A percentile compares a stretch with the other conserved stretches of the same genome.
Evolutionary conservation across 2,888 invertebrate genomes (phyloP).

Genomic region (Eurytoma californica): DNA sequence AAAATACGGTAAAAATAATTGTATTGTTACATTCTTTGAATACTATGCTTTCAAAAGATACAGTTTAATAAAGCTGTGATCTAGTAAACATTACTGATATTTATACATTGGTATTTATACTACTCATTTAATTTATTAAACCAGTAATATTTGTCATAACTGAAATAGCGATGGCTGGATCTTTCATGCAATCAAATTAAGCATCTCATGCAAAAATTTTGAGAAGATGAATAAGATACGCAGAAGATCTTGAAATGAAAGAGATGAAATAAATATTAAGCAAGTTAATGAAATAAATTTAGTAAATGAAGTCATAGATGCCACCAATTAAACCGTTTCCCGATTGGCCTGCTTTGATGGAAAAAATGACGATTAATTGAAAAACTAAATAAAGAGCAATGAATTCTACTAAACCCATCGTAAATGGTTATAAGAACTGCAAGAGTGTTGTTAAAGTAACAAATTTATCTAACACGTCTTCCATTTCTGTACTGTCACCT

Average conservation of each 20-base stretch:
- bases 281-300: background rate
- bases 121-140: background rate
- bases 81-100: background rate
- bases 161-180: too few species aligned
- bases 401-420: too few species aligned
- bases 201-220: too few species aligned
- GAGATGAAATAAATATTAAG: background rate
- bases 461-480: slow-evolving; percentile 54
- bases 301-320: background rate
- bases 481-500: slow-evolving; percentile 66
- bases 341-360: too few species aligned
- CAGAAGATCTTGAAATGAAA: background rate
- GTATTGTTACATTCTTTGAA: background rate
- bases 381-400: too few species aligned
- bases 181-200: too few species aligned
- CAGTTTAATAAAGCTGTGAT: background rate
- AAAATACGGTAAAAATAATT: background rate
- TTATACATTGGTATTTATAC: background rate
- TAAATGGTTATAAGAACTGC: too few species aligned
- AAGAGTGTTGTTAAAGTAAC: slow-evolving; percentile 7
- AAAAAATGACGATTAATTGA: too few species aligned
- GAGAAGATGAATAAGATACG: too few species aligned
- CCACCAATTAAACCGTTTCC: too few species aligned
- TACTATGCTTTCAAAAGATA: background rate
- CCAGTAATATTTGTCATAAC: too few species aligned